Conservation (phyloP, 2,797 vertebrate genomes). For the Cuniculus paca region DNA sequence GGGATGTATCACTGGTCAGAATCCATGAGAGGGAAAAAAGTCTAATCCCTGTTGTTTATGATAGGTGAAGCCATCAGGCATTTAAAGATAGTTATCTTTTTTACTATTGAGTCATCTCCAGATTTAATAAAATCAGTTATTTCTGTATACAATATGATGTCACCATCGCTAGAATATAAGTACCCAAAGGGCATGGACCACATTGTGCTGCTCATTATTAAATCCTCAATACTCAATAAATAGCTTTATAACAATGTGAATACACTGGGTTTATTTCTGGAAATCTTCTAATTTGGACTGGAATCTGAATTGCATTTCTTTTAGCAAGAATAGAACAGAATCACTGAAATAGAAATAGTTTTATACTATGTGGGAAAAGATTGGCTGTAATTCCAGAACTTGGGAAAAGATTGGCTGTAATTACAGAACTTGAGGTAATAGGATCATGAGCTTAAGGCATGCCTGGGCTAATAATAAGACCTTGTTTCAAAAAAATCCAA, state of each 20-base stretch:
- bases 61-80: neutral
- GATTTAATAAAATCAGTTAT: neutral
- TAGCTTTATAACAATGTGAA: conserved; percentile 23
- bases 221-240: neutral
- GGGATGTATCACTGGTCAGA: neutral
- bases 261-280: conserved; percentile 15
- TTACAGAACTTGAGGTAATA: neutral
- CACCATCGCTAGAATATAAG: neutral
- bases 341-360: neutral
- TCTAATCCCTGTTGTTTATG: neutral
- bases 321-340: neutral
- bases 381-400: neutral
- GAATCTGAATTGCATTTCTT: neutral
- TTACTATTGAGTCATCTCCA: neutral
- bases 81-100: neutral
- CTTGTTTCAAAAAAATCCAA: neutral
- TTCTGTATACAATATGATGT: neutral
- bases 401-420: neutral
- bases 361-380: neutral
- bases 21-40: neutral
- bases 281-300: conserved; percentile 42
- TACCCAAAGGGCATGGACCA: neutral
- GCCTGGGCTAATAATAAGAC: neutral
- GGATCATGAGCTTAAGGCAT: neutral
- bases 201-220: neutral